Evolutionary conservation across 2,888 invertebrate species (phyloP).

Genomic region (Patella pellucida): DNA sequence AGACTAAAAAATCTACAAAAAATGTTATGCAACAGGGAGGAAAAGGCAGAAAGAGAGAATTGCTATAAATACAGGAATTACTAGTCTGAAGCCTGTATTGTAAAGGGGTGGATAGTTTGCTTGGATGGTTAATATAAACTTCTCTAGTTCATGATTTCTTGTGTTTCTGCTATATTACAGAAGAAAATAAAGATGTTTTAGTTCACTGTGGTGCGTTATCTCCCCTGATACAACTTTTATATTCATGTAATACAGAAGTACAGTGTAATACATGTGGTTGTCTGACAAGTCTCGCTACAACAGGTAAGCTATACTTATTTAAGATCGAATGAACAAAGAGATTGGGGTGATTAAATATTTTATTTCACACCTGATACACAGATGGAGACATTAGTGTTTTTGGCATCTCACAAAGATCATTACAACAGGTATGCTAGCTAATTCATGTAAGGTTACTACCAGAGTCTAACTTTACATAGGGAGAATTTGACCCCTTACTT

Average conservation of each 20-base stretch:
- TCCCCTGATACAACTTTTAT: slow-evolving; percentile 49
- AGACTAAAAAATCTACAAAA: too few species aligned
- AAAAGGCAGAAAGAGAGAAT: too few species aligned
- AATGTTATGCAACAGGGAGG: too few species aligned
- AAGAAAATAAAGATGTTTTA: slow-evolving; percentile 44
- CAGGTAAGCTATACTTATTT: slow-evolving; percentile 40
- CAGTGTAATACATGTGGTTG: slow-evolving; percentile 65
- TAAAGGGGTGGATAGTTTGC: not conserved
- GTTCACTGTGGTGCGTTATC: slow-evolving; percentile 48
- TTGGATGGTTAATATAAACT: not conserved
- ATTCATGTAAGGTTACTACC: too few species aligned
- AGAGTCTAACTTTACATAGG: too few species aligned
- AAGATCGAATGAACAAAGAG: too few species aligned
- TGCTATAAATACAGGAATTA: not conserved
- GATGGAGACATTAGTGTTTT: too few species aligned
- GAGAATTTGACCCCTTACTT: too few species aligned
- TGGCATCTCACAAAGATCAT: too few species aligned
- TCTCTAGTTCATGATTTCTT: not conserved
- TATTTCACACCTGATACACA: too few species aligned
- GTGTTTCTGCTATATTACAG: slow-evolving; percentile 32
- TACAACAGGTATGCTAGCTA: too few species aligned
- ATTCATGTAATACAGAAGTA: slow-evolving; percentile 51
- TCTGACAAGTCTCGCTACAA: slow-evolving; percentile 58
- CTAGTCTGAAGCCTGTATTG: not conserved
- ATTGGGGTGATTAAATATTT: too few species aligned